phyloP scores from a whole-genome alignment of 2,113 vertebrate genomes.

The Eubucco bourcierii region DNA sequence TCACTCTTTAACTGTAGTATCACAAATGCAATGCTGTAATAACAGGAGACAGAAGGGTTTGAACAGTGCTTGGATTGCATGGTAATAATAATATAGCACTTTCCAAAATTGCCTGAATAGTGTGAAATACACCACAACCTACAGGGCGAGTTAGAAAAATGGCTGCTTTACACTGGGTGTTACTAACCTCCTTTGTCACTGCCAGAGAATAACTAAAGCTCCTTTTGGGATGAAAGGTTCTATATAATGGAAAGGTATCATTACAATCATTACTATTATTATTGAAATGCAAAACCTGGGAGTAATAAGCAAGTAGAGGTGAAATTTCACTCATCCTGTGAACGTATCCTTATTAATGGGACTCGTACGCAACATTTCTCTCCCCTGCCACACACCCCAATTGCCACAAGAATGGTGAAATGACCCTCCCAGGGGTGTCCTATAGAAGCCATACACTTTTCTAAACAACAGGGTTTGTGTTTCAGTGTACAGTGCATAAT shows the following conservation, averaged over 20 bases:
- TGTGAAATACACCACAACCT: constrained; percentile 68
- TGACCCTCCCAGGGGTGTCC: constrained; percentile 53
- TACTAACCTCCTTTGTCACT: constrained; percentile 65
- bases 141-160: constrained; percentile 67
- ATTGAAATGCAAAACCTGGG: constrained; percentile 71
- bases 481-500: neutral
- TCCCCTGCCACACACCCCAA: constrained; percentile 31
- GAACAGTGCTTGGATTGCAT: constrained; percentile 68
- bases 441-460: constrained; percentile 21
- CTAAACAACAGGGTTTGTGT: constrained; percentile 15
- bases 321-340: constrained; percentile 54
- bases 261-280: constrained; percentile 76
- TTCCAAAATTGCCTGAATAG: constrained; percentile 71
- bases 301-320: constrained; percentile 67
- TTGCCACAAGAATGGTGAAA: constrained; percentile 55
- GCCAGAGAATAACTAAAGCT: constrained; percentile 61
- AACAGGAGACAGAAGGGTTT: constrained; percentile 64
- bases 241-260: constrained; percentile 64
- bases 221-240: constrained; percentile 67
- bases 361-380: constrained; percentile 35
- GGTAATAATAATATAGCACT: constrained; percentile 70
- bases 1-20: constrained; percentile 72
- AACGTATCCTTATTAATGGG: constrained; percentile 55
- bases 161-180: constrained; percentile 67
- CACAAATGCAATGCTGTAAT: constrained; percentile 69